phyloP scores from a whole-genome alignment of 2,888 invertebrate species.

The Pterobdella sp. region DNA sequence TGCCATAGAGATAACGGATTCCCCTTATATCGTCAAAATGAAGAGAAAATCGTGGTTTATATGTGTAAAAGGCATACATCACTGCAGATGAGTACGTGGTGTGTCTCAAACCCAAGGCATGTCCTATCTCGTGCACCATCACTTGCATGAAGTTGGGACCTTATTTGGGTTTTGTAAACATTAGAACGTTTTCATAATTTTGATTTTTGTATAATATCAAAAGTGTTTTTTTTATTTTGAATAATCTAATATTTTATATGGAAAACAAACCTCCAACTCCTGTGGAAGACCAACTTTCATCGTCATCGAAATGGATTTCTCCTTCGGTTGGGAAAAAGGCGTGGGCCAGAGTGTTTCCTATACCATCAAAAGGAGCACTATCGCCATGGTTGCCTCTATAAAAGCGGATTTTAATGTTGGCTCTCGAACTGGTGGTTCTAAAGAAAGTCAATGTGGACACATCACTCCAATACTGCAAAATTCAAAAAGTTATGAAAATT shows the following conservation, averaged over 20 bases:
- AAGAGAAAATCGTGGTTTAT: constrained; percentile 32
- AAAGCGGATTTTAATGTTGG: constrained; percentile 7
- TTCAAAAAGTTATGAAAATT: neutral
- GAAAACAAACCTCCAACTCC: too few species aligned
- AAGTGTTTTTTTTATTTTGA: too few species aligned
- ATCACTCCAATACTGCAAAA: constrained; percentile 7
- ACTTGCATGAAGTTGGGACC: constrained; percentile 3
- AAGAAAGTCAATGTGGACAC: neutral
- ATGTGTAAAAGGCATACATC: constrained; percentile 17
- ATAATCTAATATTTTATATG: too few species aligned
- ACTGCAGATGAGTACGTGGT: neutral
- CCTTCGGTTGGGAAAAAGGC: constrained; percentile 19
- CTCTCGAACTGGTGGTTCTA: neutral
- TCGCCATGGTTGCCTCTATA: constrained; percentile 22
- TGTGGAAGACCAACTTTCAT: constrained; percentile 10
- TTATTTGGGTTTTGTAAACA: too few species aligned
- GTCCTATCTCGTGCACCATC: constrained; percentile 13
- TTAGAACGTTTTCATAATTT: too few species aligned
- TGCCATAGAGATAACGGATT: constrained; percentile 41
- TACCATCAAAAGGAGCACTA: constrained; percentile 17
- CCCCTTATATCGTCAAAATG: constrained; percentile 35
- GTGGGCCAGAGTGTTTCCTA: constrained; percentile 11
- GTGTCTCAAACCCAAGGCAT: constrained; percentile 1
- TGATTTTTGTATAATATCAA: too few species aligned
- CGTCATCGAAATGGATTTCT: constrained; percentile 12